Evolutionary conservation across 2,888 invertebrate species (phyloP).

Genomic region (Lamellibrachia satsuma): DNA sequence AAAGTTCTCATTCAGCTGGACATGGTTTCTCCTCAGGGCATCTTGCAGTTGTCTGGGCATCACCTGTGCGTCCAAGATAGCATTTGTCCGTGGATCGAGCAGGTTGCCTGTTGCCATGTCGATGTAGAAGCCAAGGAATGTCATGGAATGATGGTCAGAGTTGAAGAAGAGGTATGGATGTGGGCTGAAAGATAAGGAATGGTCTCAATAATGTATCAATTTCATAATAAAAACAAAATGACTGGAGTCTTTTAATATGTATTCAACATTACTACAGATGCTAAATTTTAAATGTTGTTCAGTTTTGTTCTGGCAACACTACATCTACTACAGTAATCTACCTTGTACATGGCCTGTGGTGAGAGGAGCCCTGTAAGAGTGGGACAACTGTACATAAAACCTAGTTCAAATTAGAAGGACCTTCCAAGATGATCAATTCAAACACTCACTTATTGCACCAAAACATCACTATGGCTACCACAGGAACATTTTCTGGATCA

Average conservation of each 20-base stretch:
- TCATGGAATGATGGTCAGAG: conserved; percentile 52
- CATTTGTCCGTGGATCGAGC: conserved; percentile 51
- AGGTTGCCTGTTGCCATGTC: conserved; percentile 49
- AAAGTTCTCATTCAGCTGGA: conserved; percentile 56
- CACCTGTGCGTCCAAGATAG: conserved; percentile 47
- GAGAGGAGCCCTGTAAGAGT: not conserved
- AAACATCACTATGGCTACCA: no score
- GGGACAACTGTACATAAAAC: not conserved
- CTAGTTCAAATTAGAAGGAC: no score
- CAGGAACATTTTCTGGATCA: not conserved
- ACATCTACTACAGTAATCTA: no score
- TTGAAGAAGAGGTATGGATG: conserved; percentile 64
- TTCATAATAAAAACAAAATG: not conserved
- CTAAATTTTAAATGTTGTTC: no score
- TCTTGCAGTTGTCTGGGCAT: conserved; percentile 48
- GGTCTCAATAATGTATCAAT: not conserved
- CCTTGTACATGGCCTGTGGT: not conserved
- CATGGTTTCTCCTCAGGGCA: conserved; percentile 50
- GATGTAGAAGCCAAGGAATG: conserved; percentile 61
- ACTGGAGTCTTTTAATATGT: not conserved
- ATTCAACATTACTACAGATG: no score
- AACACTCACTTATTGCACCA: no score
- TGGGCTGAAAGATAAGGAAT: conserved; percentile 47
- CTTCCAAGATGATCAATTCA: no score
- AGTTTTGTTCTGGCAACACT: no score